Conservation (phyloP, 2,113 vertebrate genomes). For the Lagopus leucura region DNA sequence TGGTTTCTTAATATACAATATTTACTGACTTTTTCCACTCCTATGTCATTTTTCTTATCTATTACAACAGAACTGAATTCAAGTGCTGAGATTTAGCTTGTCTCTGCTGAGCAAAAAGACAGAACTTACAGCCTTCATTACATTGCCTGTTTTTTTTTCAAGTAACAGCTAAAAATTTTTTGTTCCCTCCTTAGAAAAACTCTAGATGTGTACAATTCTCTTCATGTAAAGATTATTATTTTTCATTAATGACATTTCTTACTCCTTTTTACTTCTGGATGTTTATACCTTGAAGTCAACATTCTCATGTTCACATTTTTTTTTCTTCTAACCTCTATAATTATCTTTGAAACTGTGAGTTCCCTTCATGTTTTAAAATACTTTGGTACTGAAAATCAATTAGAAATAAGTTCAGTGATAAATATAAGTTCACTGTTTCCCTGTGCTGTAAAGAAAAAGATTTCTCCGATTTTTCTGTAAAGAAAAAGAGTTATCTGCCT, state of each 20-base stretch:
- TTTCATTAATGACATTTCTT: not conserved
- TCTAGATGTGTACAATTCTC: not conserved
- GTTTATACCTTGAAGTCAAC: not conserved
- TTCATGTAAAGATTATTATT: not conserved
- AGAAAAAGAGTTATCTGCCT: not conserved
- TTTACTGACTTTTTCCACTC: conserved; percentile 42
- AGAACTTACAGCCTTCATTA: conserved; percentile 7
- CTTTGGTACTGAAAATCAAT: not conserved
- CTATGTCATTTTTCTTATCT: conserved; percentile 19
- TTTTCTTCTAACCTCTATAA: not conserved
- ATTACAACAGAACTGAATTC: conserved; percentile 18
- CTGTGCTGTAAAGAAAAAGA: not conserved
- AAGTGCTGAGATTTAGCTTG: conserved; percentile 37
- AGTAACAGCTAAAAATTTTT: not conserved
- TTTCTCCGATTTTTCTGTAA: not conserved
- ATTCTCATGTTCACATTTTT: not conserved
- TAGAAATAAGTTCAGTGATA: not conserved
- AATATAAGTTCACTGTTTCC: not conserved
- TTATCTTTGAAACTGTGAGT: not conserved
- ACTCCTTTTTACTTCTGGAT: not conserved
- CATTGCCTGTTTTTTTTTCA: conserved; percentile 16
- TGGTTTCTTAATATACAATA: not conserved
- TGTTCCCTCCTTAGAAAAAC: not conserved
- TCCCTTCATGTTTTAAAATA: not conserved
- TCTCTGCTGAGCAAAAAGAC: conserved; percentile 12